These are phyloP conservation scores for Melinaea marsaeus DNA, from an alignment of 2,888 invertebrate species.

Conservation along the genomic window DNA sequence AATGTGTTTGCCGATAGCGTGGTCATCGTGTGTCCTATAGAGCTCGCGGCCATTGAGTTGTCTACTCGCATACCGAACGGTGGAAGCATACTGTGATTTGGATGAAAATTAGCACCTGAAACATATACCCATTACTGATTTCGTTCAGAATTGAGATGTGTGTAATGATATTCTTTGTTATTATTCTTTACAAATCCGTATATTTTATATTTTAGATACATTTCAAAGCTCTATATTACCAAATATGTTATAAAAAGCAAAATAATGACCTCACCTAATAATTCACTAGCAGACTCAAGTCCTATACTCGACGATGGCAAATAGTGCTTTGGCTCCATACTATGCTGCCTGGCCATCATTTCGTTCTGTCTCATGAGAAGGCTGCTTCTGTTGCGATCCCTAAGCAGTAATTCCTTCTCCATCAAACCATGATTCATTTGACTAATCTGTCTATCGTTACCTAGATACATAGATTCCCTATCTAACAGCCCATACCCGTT, in stretches of 20 bases:
- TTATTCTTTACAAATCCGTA: neutral
- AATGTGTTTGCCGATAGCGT: slow-evolving; percentile 35
- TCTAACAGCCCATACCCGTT: slow-evolving; percentile 68
- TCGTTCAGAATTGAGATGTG: neutral
- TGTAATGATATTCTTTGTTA: neutral
- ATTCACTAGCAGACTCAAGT: slow-evolving; percentile 69
- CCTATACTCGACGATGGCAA: slow-evolving; percentile 66
- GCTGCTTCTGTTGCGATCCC: slow-evolving; percentile 60
- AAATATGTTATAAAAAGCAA: too few species aligned
- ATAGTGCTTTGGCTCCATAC: slow-evolving; percentile 63
- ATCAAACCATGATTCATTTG: slow-evolving; percentile 63
- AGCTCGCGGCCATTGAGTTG: slow-evolving; percentile 43
- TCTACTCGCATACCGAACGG: slow-evolving; percentile 75
- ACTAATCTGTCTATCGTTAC: slow-evolving; percentile 63
- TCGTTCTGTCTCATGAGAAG: slow-evolving; percentile 67
- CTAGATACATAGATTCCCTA: slow-evolving; percentile 60
- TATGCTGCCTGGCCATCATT: slow-evolving; percentile 62
- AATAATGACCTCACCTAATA: slow-evolving; percentile 60
- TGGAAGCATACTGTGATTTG: slow-evolving; percentile 70
- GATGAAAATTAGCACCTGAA: slow-evolving; percentile 75
- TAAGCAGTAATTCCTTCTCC: slow-evolving; percentile 60
- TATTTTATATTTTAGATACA: too few species aligned
- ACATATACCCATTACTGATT: slow-evolving; percentile 16
- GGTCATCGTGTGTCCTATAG: slow-evolving; percentile 36
- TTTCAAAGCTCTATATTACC: too few species aligned